Evolutionary conservation across 2,113 vertebrate species (phyloP).

Genomic region (Malurus melanocephalus): DNA sequence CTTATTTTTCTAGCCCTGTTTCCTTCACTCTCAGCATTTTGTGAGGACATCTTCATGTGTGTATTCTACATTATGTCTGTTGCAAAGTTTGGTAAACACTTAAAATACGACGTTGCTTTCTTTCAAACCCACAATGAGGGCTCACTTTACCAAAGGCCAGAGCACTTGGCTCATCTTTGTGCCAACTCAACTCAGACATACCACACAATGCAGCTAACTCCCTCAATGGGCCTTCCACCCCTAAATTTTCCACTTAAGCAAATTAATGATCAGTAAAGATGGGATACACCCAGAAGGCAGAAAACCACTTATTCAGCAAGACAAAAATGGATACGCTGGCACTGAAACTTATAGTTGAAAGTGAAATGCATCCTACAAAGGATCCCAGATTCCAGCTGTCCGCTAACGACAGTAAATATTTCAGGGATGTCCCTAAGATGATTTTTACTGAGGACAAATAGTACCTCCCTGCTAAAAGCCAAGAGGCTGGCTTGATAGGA

Average conservation of each 20-base stretch:
- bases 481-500: background rate
- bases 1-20: constrained; percentile 17
- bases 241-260: constrained; percentile 56
- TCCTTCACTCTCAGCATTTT: constrained; percentile 35
- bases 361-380: constrained; percentile 22
- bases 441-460: constrained; percentile 26
- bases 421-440: background rate
- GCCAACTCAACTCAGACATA: constrained; percentile 35
- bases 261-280: constrained; percentile 57
- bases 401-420: constrained; percentile 19
- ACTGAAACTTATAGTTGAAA: constrained; percentile 39
- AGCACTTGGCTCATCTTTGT: constrained; percentile 11
- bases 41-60: background rate
- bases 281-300: constrained; percentile 41
- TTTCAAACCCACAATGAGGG: constrained; percentile 52
- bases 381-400: background rate
- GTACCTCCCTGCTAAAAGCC: background rate
- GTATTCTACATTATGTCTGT: background rate
- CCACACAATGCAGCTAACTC: background rate
- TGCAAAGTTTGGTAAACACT: constrained; percentile 50
- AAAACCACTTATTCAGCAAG: constrained; percentile 55
- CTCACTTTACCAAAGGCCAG: constrained; percentile 33
- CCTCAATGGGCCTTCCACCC: constrained; percentile 32
- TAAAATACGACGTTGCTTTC: constrained; percentile 29
- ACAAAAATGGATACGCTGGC: constrained; percentile 51